These are phyloP conservation scores for Equus przewalskii DNA, from an alignment of 2,113 vertebrate genomes.

Conservation along the genomic window DNA sequence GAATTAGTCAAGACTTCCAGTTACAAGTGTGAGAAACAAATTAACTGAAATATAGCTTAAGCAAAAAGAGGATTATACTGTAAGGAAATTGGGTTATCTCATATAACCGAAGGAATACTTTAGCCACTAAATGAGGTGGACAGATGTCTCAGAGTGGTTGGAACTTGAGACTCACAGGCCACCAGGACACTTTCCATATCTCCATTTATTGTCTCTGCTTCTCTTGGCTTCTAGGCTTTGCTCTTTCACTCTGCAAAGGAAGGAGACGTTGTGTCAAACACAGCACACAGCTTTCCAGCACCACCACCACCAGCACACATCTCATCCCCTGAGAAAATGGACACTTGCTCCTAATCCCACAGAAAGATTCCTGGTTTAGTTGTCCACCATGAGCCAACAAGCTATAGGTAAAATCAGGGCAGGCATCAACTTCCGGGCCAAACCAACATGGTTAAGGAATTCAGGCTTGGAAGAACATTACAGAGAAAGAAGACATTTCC, in stretches of 20 bases:
- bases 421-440: background rate
- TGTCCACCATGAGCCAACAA: background rate
- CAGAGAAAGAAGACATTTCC: background rate
- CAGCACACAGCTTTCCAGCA: background rate
- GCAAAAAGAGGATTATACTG: background rate
- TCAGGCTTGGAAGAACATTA: rapidly evolving
- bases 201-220: background rate
- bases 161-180: too few relatives aligned
- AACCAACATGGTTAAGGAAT: background rate
- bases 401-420: background rate
- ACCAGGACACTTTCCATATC: too few relatives aligned
- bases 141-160: background rate
- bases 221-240: background rate
- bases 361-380: background rate
- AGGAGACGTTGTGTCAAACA: background rate
- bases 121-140: background rate
- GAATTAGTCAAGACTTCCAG: background rate
- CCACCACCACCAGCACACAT: background rate
- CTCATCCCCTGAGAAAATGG: background rate
- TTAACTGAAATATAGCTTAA: background rate
- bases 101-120: background rate
- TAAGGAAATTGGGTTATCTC: background rate
- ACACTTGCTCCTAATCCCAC: background rate
- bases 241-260: background rate
- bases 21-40: background rate